phyloP scores from a whole-genome alignment of 2,888 invertebrate genomes.

The Stenodera caucasica region DNA sequence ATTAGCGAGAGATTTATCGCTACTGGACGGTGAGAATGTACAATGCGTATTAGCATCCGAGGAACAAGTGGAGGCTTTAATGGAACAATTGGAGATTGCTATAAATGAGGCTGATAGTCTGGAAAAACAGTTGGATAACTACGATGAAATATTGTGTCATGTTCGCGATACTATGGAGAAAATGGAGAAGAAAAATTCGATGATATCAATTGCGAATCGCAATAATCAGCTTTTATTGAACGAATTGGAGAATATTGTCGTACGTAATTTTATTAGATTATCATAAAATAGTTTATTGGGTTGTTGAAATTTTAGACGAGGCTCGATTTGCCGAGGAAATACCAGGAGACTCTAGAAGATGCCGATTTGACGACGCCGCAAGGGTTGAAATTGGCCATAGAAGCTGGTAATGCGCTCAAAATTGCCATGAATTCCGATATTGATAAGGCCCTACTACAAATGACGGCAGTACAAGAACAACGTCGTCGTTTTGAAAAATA shows the following conservation, averaged over 20 bases:
- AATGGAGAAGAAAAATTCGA: slow-evolving; percentile 87
- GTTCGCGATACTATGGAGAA: slow-evolving; percentile 87
- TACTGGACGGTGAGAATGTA: slow-evolving; percentile 88
- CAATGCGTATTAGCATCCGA: slow-evolving; percentile 92
- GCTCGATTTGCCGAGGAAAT: slow-evolving; percentile 69
- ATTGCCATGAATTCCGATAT: slow-evolving; percentile 72
- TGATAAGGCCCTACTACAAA: slow-evolving; percentile 64
- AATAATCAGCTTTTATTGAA: slow-evolving; percentile 80
- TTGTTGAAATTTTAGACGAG: slow-evolving; percentile 61
- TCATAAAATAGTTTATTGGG: background rate
- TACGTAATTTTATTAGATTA: slow-evolving; percentile 53
- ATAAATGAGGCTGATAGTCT: slow-evolving; percentile 74
- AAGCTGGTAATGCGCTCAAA: slow-evolving; percentile 73
- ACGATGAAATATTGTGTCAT: slow-evolving; percentile 80
- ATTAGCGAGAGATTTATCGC: slow-evolving; percentile 79
- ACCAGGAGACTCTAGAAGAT: slow-evolving; percentile 70
- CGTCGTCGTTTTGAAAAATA: slow-evolving; percentile 75
- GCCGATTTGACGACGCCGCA: slow-evolving; percentile 70
- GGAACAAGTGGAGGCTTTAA: slow-evolving; percentile 72
- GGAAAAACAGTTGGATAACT: slow-evolving; percentile 73
- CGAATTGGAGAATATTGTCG: slow-evolving; percentile 78
- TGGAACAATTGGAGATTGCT: slow-evolving; percentile 78
- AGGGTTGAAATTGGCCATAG: slow-evolving; percentile 65
- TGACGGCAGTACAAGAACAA: slow-evolving; percentile 82
- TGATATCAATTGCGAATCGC: slow-evolving; percentile 81